Base-by-base conservation (phyloP, 2,797 vertebrate species). In the Adrianichthys oophorus region DNA sequence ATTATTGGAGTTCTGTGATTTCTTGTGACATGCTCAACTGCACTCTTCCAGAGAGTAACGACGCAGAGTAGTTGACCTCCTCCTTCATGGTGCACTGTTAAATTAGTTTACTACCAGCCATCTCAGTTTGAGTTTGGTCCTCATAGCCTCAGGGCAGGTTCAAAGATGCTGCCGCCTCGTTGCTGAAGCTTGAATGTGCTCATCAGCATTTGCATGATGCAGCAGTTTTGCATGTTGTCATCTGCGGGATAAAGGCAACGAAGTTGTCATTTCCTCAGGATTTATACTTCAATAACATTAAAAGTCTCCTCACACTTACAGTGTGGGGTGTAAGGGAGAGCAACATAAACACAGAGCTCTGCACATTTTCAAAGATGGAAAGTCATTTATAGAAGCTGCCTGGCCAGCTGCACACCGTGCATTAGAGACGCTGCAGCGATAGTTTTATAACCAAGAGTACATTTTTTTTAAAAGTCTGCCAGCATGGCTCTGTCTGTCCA, bases 371-470 rank as follows among this genome's bases (percentile, higher is more conserved):
- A 18, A 59, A 37, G 37, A 59, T 56, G 54, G 45, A 68, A 40
- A 59, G 52, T 59, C 59, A 52, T 74, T 72, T 70, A 59, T 67
- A 62, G 68, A 67, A 47, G 49, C 62, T 57, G 64, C 57, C 70
- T 75, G 67, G 74, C 71, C 75, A 79, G 82, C 67, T 83, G 74
- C 56, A 66, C 48, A 51, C 48, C 58, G 41, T 68, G 53, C 55
- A 45, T 50, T 43, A 41, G 44, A 43, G 59, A 41, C 58, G 40
- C 68, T 56, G 63, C 48, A 52, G 70, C 58, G 41, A 72, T 42
- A 79, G 37, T 68, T 82, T 86, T 83, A 80, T 71, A 41, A 70
- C 74, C 65, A 76, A 74, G 72, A 80, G 72, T 70, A 85, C 29
- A 44, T 43, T 52, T 47, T 70, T 70, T 79, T 51, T 84, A 74